Base-by-base conservation (phyloP, 1,140 invertebrate species). In the Caerostris extrusa region DNA sequence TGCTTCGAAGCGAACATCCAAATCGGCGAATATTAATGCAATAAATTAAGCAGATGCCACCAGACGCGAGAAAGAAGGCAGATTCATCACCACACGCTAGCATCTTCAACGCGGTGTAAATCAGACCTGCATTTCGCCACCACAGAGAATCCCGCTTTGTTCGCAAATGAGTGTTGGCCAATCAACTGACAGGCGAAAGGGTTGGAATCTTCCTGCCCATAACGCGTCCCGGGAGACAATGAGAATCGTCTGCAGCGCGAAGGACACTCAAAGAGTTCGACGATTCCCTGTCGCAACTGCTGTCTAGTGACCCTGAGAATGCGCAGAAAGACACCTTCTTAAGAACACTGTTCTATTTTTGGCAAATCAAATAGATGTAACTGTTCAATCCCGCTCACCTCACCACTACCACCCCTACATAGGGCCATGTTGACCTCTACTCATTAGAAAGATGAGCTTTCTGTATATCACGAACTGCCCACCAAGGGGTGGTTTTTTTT, bases 111-210 rank as follows among this genome's bases (percentile, higher is more conserved):
- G 34, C 19, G 34, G 8, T 7, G 71, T 50, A 19, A 50, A 34
- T 34, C 34, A 10, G 34, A 77, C 71, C 71, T 34, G 50, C 71
- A 77, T 50, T 77, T 19, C 53, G 71, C 50, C 71, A 19, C 71
- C 61, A 10, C 12, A 17, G 61, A 17, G 34, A 10, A 8, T 3
- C 4, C 50, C 10, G 71, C 71, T 77, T 77, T 77, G 71, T 77
- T 77, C 71, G 71, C 71, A 77, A 77, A 77, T 77, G 71, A 77
- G 71, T 17, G n/a, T 17, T 17, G 61, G 61, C 14, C 61, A 17
- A 5, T n/a, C 61, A 67, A 12, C 50, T 77, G 71, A 77, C 71
- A 77, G 69, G 34, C 19, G 19, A 77, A 77, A 77, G 71, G 71
- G 71, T 77, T 77, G 71, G 71, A 77, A 77, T 50, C 19, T 50